Evolutionary conservation across 2,797 vertebrate species (phyloP), one percentile per base, ranked within the genome.

Genomic region (Melanotaenia boesemani): DNA sequence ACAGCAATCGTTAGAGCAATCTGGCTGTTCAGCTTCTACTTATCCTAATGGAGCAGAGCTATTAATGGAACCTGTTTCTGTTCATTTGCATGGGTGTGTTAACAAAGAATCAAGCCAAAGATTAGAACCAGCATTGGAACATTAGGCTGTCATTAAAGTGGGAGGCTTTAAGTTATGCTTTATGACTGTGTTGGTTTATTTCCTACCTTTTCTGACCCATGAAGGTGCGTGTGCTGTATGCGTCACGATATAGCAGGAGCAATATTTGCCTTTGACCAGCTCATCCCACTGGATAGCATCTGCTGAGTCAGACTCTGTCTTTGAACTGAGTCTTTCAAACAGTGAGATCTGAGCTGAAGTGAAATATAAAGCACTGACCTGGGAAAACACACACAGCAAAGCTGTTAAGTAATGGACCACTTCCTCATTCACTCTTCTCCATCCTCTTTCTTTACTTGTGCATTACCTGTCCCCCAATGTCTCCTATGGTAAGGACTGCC

Each of bases 181-280:
- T 63, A 34, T 46, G 2, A 41, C 16, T 32, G 2, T 22, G n/a
- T 30, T 15, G 22, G 34, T 5, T 6, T 32, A 6, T 59, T 58
- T 36, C 81, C 66, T 91, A 97, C 95, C 96, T 95, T 94, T 94
- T 60, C 94, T 93, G 60, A 97, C 94, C 96, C 96, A 96, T 12
- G 94, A 91, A 46, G 92, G 90, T 0, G 36, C 36, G 52, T 96
- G 96, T 63, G 91, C 90, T 24, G 61, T 88, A 72, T 97, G 94
- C 56, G 87, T 80, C 67, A 94, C 72, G 0, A 78, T 77, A 32
- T 89, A 92, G 77, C 96, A 97, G 73, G 86, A 95, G 67, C 60
- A 81, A 81, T 96, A 95, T 76, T 78, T 86, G 28, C 95, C 95
- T 86, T 91, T 91, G 34, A 92, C 81, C 74, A 96, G 70, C 8